Evolutionary conservation across 1,140 invertebrate species (phyloP).

Genomic region (Saccostrea glomerata): DNA sequence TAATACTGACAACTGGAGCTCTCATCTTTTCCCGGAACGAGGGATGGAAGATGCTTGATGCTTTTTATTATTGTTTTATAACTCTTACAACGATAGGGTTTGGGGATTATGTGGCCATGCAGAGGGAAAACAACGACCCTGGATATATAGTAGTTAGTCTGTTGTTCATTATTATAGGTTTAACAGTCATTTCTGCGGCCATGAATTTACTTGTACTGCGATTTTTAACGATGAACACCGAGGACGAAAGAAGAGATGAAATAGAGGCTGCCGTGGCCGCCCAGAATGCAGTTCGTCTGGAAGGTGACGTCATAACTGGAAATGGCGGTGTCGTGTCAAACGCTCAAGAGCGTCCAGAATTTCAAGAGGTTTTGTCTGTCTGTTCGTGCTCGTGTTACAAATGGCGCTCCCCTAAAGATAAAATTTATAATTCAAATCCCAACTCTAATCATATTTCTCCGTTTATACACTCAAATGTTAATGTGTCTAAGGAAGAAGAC

Average conservation of each 20-base stretch:
- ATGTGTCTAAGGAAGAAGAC: constrained; percentile 43
- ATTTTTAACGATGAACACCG: constrained; percentile 99
- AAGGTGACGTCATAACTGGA: constrained; percentile 93
- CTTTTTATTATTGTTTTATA: constrained; percentile 99
- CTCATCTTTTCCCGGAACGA: constrained; percentile 97
- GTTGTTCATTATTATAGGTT: constrained; percentile 99
- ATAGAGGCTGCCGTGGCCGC: constrained; percentile 88
- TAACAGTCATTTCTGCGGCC: constrained; percentile 99
- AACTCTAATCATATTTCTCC: constrained; percentile 49
- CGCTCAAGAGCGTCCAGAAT: constrained; percentile 75
- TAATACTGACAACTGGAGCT: constrained; percentile 97
- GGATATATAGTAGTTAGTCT: constrained; percentile 99
- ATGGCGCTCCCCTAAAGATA: constrained; percentile 64
- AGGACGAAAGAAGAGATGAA: constrained; percentile 95
- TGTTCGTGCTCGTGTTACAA: constrained; percentile 90
- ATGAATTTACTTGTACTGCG: constrained; percentile 98
- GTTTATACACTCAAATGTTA: constrained; percentile 28
- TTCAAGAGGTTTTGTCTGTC: constrained; percentile 86
- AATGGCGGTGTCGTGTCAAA: constrained; percentile 81
- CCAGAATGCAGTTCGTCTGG: constrained; percentile 88
- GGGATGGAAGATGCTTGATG: constrained; percentile 98
- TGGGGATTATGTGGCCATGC: constrained; percentile 84
- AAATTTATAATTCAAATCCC: constrained; percentile 53
- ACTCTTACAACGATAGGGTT: constrained; percentile 97
- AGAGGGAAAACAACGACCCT: constrained; percentile 96